Evolutionary conservation across 2,888 invertebrate genomes (phyloP).

Genomic region (Syrphus vitripennis): DNA sequence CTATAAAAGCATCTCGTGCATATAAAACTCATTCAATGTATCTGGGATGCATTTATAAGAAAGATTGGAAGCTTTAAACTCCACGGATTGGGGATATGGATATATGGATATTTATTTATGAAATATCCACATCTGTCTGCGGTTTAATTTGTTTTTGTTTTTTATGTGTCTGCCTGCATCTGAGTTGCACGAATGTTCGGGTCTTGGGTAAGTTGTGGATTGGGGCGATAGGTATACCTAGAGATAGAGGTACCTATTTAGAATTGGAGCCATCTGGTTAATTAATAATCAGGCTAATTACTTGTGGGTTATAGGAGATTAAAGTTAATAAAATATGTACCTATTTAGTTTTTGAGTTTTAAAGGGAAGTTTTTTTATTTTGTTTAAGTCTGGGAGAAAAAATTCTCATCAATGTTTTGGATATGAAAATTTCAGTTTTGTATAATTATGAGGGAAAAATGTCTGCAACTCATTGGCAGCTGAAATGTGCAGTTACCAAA

Average conservation of each 20-base stretch:
- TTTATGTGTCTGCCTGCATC: slow-evolving; percentile 8
- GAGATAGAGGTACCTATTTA: background rate
- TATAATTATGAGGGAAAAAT: background rate
- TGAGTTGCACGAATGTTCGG: no score
- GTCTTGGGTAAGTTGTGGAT: slow-evolving; percentile 7
- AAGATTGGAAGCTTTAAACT: slow-evolving; percentile 57
- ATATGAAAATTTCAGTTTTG: background rate
- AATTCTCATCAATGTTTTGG: background rate
- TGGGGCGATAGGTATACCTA: slow-evolving; percentile 7
- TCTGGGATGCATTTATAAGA: slow-evolving; percentile 39
- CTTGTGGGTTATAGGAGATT: slow-evolving; percentile 57
- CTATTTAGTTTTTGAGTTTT: background rate
- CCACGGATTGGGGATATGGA: background rate
- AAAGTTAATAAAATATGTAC: slow-evolving; percentile 18
- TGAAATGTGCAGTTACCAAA: no score
- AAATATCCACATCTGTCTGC: slow-evolving; percentile 64
- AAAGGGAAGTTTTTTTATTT: background rate
- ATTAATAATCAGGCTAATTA: slow-evolving; percentile 70
- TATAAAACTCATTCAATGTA: slow-evolving; percentile 45
- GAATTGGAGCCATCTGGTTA: slow-evolving; percentile 60
- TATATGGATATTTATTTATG: slow-evolving; percentile 55
- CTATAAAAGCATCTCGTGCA: slow-evolving; percentile 44
- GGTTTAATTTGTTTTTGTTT: slow-evolving; percentile 46
- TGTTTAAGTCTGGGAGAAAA: background rate
- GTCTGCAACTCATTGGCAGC: no score